Conservation (phyloP, 2,797 vertebrate species). For the Benthosema pterotum region DNA sequence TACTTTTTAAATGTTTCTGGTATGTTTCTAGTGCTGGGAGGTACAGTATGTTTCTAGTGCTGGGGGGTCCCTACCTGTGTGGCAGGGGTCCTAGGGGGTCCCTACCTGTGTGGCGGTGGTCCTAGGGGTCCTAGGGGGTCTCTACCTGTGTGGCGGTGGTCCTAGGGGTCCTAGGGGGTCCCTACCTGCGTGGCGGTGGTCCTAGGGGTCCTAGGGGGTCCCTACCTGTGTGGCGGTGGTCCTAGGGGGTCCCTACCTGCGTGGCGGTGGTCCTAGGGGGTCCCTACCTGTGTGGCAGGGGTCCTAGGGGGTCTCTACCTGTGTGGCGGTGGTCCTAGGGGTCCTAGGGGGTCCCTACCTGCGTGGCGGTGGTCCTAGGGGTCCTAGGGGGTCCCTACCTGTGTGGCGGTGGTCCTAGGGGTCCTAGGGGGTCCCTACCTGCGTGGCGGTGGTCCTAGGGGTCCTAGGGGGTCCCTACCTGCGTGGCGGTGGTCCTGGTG, state of each 20-base stretch:
- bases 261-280: slow-evolving; percentile 53
- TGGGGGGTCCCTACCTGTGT: slow-evolving; percentile 55
- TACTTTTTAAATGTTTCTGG: too few species aligned
- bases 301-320: slow-evolving; percentile 26
- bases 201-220: too few species aligned
- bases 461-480: slow-evolving; percentile 63
- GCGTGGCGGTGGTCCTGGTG: slow-evolving; percentile 81
- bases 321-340: slow-evolving; percentile 83
- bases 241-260: slow-evolving; percentile 50
- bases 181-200: slow-evolving; percentile 78
- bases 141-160: too few species aligned
- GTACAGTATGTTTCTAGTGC: too few species aligned
- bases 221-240: too few species aligned
- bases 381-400: slow-evolving; percentile 44
- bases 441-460: too few species aligned
- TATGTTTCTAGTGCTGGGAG: too few species aligned
- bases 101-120: slow-evolving; percentile 78
- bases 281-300: too few species aligned
- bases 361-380: slow-evolving; percentile 72
- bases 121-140: too few species aligned
- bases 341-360: slow-evolving; percentile 41
- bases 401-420: slow-evolving; percentile 65
- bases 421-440: too few species aligned
- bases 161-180: too few species aligned
- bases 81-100: slow-evolving; percentile 58